phyloP scores from a whole-genome alignment of 2,113 vertebrate species.

The Zapus hudsonius region DNA sequence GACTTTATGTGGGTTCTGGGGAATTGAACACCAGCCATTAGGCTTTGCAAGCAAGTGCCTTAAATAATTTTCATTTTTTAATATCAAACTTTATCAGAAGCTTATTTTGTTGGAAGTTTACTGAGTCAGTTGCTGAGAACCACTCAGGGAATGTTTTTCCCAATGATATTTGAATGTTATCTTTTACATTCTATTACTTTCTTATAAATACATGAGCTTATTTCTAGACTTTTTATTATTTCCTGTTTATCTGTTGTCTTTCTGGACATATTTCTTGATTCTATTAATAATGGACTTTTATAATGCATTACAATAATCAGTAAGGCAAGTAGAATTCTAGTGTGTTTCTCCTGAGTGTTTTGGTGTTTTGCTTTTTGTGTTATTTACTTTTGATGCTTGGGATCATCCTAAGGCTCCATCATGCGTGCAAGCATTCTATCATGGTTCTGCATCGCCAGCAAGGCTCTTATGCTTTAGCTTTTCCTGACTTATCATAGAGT shows the following conservation, averaged over 20 bases:
- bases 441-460: neutral
- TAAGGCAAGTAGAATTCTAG: neutral
- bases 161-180: neutral
- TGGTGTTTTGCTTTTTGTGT: neutral
- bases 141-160: neutral
- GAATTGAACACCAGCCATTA: no score
- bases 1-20: no score
- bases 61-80: neutral
- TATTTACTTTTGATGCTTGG: neutral
- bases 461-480: neutral
- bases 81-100: neutral
- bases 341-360: neutral
- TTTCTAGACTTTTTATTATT: neutral
- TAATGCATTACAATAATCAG: neutral
- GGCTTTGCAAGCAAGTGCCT: no score
- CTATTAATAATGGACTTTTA: neutral
- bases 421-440: neutral
- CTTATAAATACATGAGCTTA: neutral
- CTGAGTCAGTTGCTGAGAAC: neutral
- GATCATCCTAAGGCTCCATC: neutral
- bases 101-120: neutral
- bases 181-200: neutral
- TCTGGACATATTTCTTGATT: neutral
- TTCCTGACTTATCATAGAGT: slow-evolving; percentile 2
- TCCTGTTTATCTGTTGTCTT: neutral